phyloP scores from a whole-genome alignment of 2,113 vertebrate genomes.

The Monarcha castaneiventris region DNA sequence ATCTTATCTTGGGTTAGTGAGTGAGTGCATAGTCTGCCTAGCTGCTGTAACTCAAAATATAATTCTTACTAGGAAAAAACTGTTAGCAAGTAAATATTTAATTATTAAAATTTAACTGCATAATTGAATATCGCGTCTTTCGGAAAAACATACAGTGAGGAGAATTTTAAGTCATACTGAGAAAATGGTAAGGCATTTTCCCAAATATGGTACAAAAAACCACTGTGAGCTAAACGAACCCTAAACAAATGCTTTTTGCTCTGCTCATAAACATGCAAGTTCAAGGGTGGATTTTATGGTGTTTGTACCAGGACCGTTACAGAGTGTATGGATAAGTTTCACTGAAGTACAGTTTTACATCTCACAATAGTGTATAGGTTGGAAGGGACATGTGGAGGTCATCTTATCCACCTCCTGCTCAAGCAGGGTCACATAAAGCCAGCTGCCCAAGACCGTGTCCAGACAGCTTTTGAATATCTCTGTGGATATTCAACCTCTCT shows the following conservation, averaged over 20 bases:
- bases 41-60: neutral
- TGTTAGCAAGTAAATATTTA: neutral
- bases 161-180: neutral
- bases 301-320: neutral
- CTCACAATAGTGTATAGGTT: neutral
- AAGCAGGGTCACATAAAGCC: neutral
- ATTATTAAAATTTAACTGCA: neutral
- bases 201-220: neutral
- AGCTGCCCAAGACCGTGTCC: neutral
- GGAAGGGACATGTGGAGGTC: neutral
- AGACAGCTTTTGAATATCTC: neutral
- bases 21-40: neutral
- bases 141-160: neutral
- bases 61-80: neutral
- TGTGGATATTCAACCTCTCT: neutral
- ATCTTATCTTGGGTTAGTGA: constrained; percentile 87
- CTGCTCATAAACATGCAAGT: neutral
- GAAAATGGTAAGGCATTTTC: neutral
- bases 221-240: neutral
- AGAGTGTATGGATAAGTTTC: neutral
- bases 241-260: neutral
- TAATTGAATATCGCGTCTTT: neutral
- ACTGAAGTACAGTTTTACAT: neutral
- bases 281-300: neutral
- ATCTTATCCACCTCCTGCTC: neutral